Evolutionary conservation across 2,888 invertebrate species (phyloP).

Genomic region (Invenusta paracnida): DNA sequence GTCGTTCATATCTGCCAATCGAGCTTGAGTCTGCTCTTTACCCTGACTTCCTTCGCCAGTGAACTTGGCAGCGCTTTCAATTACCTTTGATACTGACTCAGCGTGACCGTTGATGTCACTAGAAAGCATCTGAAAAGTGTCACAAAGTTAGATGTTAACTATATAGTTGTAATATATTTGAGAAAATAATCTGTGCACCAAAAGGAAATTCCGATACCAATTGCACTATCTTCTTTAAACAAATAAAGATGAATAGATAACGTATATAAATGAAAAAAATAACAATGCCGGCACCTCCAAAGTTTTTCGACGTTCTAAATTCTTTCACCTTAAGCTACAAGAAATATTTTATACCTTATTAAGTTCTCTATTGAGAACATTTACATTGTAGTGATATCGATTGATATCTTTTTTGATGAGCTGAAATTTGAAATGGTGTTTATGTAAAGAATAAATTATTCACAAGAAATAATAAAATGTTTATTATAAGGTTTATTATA

Average conservation of each 20-base stretch:
- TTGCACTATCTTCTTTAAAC: not conserved
- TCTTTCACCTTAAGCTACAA: not conserved
- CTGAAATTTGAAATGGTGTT: conserved; percentile 8
- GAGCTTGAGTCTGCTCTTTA: conserved; percentile 14
- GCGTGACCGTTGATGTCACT: conserved; percentile 20
- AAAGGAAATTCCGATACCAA: not conserved
- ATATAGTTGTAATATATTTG: not conserved
- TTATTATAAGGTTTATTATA: not conserved
- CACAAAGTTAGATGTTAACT: not conserved
- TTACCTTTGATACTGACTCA: conserved; percentile 34
- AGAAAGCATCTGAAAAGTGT: conserved; percentile 32
- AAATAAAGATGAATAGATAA: not conserved
- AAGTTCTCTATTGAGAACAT: conserved; percentile 5
- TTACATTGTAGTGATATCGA: conserved; percentile 30
- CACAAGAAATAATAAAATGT: not conserved
- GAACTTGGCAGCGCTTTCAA: conserved; percentile 25
- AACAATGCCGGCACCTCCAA: not conserved
- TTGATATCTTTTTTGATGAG: conserved; percentile 33
- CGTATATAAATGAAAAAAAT: not conserved
- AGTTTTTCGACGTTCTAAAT: not conserved
- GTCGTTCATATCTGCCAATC: conserved; percentile 66
- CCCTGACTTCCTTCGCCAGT: conserved; percentile 31
- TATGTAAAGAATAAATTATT: not conserved
- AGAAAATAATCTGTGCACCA: not conserved
- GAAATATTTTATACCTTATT: not conserved